Conservation (phyloP, 2,888 invertebrate species). For the Physocephala rufipes region DNA sequence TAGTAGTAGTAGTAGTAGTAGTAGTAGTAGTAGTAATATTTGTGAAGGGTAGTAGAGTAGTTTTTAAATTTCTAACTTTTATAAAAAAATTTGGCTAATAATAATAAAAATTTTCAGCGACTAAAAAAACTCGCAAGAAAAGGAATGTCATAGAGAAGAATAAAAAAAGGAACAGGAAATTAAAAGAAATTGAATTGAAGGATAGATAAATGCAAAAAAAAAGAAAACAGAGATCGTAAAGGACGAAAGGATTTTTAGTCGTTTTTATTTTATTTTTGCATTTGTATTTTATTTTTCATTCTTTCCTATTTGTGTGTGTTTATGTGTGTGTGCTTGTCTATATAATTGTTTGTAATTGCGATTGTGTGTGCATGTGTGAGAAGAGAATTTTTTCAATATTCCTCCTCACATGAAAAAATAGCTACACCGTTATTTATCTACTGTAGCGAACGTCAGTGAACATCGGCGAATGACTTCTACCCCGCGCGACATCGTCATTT, state of each 20-base stretch:
- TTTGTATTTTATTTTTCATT: no score
- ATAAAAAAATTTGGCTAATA: neutral
- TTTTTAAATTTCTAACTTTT: neutral
- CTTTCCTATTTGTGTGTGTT: neutral
- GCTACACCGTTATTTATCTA: neutral
- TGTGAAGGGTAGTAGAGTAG: neutral
- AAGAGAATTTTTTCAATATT: neutral
- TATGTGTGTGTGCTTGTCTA: slow-evolving; percentile 4
- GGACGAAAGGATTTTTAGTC: neutral
- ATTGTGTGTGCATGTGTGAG: slow-evolving; percentile 3
- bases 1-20: no score
- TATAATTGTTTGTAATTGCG: neutral
- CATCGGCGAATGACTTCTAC: neutral
- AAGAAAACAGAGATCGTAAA: slow-evolving; percentile 38
- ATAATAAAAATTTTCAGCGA: neutral
- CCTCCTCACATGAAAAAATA: no score
- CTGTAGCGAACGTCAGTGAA: neutral
- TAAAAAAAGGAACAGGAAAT: slow-evolving; percentile 24
- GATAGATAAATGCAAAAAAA: neutral
- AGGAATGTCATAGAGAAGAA: slow-evolving; percentile 15
- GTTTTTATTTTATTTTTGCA: no score
- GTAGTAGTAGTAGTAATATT: no score
- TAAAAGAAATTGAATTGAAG: no score
- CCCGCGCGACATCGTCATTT: neutral
- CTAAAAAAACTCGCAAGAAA: neutral